A percentile compares a stretch with the other conserved stretches of the same genome.
Evolutionary conservation across 2,797 vertebrate genomes (phyloP).

Genomic region (Melanotaenia boesemani): DNA sequence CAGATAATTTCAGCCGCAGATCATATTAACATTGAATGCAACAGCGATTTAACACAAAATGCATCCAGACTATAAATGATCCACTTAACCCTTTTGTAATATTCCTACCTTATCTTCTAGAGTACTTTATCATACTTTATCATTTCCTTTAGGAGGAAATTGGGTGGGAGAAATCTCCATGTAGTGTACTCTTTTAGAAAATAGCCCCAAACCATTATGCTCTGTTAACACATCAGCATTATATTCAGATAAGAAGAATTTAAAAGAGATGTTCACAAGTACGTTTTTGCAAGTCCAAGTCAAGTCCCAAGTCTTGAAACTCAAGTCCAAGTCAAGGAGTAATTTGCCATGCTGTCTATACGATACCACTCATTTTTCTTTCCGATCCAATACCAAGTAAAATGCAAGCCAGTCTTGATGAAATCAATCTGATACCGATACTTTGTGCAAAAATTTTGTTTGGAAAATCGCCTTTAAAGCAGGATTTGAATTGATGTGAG

Average conservation of each 20-base stretch:
- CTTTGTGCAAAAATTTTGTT: too few species aligned
- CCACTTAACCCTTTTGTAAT: constrained; percentile 44
- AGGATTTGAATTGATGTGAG: too few species aligned
- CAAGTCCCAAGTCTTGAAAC: too few species aligned
- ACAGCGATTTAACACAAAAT: constrained; percentile 58
- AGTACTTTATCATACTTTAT: constrained; percentile 12
- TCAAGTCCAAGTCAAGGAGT: not conserved
- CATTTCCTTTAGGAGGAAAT: constrained; percentile 7
- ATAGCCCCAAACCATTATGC: constrained; percentile 25
- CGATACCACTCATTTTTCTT: too few species aligned
- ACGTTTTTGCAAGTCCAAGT: not conserved
- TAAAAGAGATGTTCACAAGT: not conserved
- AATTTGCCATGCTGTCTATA: too few species aligned
- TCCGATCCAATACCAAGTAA: too few species aligned
- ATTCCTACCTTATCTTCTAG: constrained; percentile 5
- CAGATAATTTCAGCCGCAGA: constrained; percentile 60
- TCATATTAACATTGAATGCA: constrained; percentile 65
- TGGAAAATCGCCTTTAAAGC: too few species aligned
- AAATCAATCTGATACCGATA: too few species aligned
- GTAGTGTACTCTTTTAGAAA: constrained; percentile 25
- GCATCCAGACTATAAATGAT: constrained; percentile 48
- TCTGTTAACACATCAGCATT: constrained; percentile 28
- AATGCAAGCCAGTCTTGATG: too few species aligned
- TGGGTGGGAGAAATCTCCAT: constrained; percentile 32
- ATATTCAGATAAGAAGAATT: not conserved